These are phyloP conservation scores for Boleophthalmus pectinirostris DNA, from an alignment of 2,113 vertebrate genomes.

Conservation along the genomic window DNA sequence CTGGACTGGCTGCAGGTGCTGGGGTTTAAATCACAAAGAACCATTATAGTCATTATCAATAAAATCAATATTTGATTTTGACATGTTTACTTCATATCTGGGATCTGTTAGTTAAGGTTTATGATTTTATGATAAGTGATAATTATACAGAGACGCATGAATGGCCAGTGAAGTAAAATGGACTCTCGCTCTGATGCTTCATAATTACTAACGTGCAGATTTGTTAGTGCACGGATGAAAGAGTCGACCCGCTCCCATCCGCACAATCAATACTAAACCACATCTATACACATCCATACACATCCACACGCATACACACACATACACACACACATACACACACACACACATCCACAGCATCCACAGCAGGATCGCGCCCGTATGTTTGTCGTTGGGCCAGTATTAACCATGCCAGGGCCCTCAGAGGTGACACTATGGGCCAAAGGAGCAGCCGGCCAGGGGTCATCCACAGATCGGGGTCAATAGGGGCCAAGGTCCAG, in stretches of 20 bases:
- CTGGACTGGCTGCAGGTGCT: no score
- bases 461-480: slow-evolving; percentile 52
- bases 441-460: slow-evolving; percentile 46
- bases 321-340: no score
- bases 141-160: neutral
- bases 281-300: neutral
- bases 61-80: no score
- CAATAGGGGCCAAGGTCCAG: slow-evolving; percentile 49
- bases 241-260: no score
- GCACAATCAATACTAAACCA: neutral
- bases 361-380: neutral
- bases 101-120: no score
- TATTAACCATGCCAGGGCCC: slow-evolving; percentile 29
- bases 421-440: slow-evolving; percentile 52
- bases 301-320: no score
- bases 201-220: slow-evolving; percentile 12
- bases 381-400: neutral
- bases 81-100: no score
- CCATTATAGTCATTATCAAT: no score
- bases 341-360: no score
- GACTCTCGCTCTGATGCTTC: neutral
- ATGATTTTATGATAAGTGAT: neutral
- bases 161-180: neutral
- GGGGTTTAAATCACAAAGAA: no score
- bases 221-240: neutral